These are phyloP conservation scores for Enteromius mattozi DNA, from an alignment of 2,797 vertebrate genomes.

Conservation along the genomic window DNA sequence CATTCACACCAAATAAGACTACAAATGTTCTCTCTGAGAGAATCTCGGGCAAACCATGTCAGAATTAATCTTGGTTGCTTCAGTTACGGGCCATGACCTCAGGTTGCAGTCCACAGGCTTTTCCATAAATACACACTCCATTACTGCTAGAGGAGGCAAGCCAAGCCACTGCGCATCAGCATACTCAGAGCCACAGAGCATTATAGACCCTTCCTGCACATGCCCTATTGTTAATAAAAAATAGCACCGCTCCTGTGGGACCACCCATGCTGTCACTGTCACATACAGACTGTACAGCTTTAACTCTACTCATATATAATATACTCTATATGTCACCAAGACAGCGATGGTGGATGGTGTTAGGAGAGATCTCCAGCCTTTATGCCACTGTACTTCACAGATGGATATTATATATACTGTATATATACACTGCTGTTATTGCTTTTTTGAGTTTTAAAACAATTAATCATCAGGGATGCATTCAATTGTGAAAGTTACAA, in stretches of 20 bases:
- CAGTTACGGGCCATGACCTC: slow-evolving; percentile 61
- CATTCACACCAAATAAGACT: slow-evolving; percentile 72
- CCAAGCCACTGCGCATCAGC: slow-evolving; percentile 31
- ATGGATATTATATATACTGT: too few species aligned
- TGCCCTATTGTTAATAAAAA: slow-evolving; percentile 27
- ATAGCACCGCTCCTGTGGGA: neutral
- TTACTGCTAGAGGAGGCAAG: slow-evolving; percentile 57
- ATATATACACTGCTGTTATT: too few species aligned
- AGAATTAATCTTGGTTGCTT: slow-evolving; percentile 69
- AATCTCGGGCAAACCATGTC: slow-evolving; percentile 66
- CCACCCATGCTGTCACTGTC: neutral
- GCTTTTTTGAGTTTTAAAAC: too few species aligned
- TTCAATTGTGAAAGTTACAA: too few species aligned
- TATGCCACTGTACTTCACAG: neutral
- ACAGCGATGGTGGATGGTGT: neutral
- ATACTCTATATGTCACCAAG: neutral
- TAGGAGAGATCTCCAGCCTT: neutral
- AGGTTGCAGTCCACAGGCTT: slow-evolving; percentile 61
- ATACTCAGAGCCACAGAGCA: slow-evolving; percentile 4
- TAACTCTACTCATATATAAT: neutral
- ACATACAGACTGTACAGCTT: neutral
- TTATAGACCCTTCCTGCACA: slow-evolving; percentile 21
- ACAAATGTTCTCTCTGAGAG: slow-evolving; percentile 71
- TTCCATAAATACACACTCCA: slow-evolving; percentile 70
- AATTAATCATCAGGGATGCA: too few species aligned